Percentiles rank a stretch among this genome's conserved stretches.
Conservation (phyloP, 2,888 invertebrate species). For the Xiphydria camelus region DNA sequence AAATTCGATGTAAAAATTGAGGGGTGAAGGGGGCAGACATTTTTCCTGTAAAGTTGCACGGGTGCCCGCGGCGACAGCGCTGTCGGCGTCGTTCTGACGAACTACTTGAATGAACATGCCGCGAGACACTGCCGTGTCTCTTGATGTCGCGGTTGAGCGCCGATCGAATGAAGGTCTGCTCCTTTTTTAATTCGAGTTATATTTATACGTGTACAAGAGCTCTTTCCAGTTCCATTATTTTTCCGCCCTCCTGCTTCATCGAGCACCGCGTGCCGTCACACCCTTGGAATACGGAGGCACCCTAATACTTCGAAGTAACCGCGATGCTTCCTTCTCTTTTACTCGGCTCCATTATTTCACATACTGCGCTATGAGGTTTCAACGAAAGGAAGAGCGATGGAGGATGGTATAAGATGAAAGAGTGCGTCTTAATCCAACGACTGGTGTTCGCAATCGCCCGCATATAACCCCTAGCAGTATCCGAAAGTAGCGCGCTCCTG, state of each 20-base stretch:
- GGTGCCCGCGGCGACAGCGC: too few species aligned
- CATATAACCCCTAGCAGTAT: constrained; percentile 45
- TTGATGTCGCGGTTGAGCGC: constrained; percentile 30
- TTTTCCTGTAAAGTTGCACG: too few species aligned
- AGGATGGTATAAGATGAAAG: constrained; percentile 2
- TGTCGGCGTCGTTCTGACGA: too few species aligned
- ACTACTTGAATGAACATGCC: too few species aligned
- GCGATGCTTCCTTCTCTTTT: constrained; percentile 4
- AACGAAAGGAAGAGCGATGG: constrained; percentile 9
- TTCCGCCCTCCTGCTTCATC: constrained; percentile 9
- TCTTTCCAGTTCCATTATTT: constrained; percentile 32
- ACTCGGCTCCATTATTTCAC: not conserved
- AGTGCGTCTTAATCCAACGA: too few species aligned
- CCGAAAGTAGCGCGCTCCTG: constrained; percentile 37
- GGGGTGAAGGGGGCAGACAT: too few species aligned
- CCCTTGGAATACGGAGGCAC: not conserved
- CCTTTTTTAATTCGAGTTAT: constrained; percentile 36
- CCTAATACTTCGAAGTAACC: not conserved
- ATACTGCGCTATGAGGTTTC: not conserved
- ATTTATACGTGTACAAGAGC: constrained; percentile 33
- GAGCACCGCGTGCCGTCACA: not conserved
- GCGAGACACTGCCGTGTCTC: too few species aligned
- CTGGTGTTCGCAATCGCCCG: constrained; percentile 46
- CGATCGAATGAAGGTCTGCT: constrained; percentile 3
- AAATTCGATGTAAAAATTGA: too few species aligned